Evolutionary conservation across 53 echinoderm and acorn worm genomes (phyloP).

Genomic region (Temnopleurus reevesii): DNA sequence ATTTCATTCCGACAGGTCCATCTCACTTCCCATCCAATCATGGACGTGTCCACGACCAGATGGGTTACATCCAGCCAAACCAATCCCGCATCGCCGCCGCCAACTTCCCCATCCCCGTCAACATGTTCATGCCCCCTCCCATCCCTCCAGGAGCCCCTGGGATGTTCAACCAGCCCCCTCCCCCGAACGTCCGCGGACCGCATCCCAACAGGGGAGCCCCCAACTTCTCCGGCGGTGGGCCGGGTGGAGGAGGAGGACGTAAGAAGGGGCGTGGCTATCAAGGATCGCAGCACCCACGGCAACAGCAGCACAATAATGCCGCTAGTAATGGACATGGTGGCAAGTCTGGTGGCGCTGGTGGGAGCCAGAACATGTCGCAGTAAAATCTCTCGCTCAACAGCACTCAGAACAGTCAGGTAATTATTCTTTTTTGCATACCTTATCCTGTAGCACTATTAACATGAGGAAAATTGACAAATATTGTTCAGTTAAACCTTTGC

Average conservation of each 20-base stretch:
- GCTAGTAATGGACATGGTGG: conserved; percentile 32
- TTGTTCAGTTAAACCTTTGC: no score
- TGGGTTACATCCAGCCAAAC: conserved; percentile 91
- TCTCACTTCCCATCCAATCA: conserved; percentile 63
- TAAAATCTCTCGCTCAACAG: conserved; percentile 94
- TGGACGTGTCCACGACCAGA: conserved; percentile 91
- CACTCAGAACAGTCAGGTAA: conserved; percentile 81
- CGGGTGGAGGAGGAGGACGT: conserved; percentile 6
- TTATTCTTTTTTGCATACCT: no score
- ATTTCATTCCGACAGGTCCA: conserved; percentile 14
- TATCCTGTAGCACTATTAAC: no score
- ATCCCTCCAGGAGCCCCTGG: conserved; percentile 76
- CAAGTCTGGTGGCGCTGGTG: conserved; percentile 48
- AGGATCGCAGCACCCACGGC: conserved; percentile 62
- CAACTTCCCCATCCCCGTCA: conserved; percentile 92
- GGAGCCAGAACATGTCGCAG: conserved; percentile 90
- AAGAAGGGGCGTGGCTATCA: conserved; percentile 56
- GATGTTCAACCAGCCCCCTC: conserved; percentile 82
- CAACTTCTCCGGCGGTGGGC: not conserved
- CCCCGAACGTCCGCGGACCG: conserved; percentile 44
- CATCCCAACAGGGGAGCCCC: conserved; percentile 66
- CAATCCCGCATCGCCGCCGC: conserved; percentile 82
- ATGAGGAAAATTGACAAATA: no score
- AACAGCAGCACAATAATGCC: conserved; percentile 32
- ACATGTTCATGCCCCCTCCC: conserved; percentile 98